These are phyloP conservation scores for Hyppa rectilinea DNA, from an alignment of 2,888 invertebrate genomes.

Conservation along the genomic window DNA sequence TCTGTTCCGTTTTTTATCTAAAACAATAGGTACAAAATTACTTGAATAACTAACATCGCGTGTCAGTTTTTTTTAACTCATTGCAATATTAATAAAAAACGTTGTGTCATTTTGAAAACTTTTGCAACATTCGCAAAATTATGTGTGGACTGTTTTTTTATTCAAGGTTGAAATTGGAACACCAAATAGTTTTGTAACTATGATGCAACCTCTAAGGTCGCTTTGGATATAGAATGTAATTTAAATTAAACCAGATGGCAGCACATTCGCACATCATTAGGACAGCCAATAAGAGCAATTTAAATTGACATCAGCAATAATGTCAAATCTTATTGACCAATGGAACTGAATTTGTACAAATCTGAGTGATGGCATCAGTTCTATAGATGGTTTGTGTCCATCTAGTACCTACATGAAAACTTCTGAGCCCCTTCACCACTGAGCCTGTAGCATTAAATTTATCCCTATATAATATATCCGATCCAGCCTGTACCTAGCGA, in stretches of 20 bases:
- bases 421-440: no score
- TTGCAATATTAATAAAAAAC: conserved; percentile 45
- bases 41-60: conserved; percentile 43
- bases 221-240: conserved; percentile 25
- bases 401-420: neutral
- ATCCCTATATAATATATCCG: no score
- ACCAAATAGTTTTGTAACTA: conserved; percentile 34
- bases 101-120: conserved; percentile 38
- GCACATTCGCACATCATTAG: neutral
- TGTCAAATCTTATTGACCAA: conserved; percentile 17
- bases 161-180: conserved; percentile 29
- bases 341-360: conserved; percentile 3
- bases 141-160: conserved; percentile 30
- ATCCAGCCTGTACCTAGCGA: no score
- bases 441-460: no score
- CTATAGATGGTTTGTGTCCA: neutral
- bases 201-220: conserved; percentile 45
- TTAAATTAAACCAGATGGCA: conserved; percentile 23
- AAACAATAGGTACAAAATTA: conserved; percentile 49
- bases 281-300: conserved; percentile 5
- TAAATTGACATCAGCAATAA: conserved; percentile 24
- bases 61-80: conserved; percentile 18
- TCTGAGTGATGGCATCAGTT: neutral
- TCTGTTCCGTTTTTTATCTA: conserved; percentile 39
- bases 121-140: conserved; percentile 39